Conservation (phyloP, 2,888 invertebrate genomes). For the Lasioglossum pauxillum region DNA sequence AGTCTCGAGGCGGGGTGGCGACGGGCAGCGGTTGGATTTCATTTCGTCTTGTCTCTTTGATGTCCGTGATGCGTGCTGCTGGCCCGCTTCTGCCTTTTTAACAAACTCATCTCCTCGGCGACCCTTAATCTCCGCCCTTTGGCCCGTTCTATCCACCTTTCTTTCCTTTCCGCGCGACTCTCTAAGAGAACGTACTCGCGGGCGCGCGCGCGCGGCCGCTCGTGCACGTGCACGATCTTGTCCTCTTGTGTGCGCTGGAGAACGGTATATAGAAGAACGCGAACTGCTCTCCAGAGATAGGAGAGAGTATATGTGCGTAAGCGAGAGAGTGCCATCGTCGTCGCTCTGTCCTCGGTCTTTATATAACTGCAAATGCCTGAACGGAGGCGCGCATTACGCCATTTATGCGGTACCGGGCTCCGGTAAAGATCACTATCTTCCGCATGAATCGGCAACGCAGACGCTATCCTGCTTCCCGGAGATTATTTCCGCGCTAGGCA, state of each 20-base stretch:
- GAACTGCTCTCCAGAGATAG: neutral
- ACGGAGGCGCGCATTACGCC: constrained; percentile 65
- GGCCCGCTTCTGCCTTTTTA: constrained; percentile 85
- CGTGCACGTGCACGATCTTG: neutral
- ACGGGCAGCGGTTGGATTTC: constrained; percentile 83
- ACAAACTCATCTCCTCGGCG: constrained; percentile 85
- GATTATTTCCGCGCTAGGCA: constrained; percentile 49
- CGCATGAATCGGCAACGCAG: constrained; percentile 53
- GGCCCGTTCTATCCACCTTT: constrained; percentile 74
- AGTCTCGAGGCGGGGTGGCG: constrained; percentile 69
- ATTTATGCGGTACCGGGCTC: constrained; percentile 46
- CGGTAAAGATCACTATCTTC: constrained; percentile 62
- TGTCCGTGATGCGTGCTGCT: constrained; percentile 85
- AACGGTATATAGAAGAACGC: neutral
- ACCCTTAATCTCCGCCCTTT: constrained; percentile 84
- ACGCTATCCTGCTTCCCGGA: constrained; percentile 28
- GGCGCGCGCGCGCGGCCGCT: constrained; percentile 4
- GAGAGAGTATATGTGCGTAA: neutral
- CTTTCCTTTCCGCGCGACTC: constrained; percentile 70
- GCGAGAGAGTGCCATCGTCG: neutral
- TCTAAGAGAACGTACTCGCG: constrained; percentile 34
- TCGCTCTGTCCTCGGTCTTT: constrained; percentile 38
- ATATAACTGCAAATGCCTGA: constrained; percentile 73
- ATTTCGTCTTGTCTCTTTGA: constrained; percentile 85
- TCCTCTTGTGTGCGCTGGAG: neutral